Percentiles rank a stretch among this genome's conserved stretches.
These are phyloP conservation scores for Slavum lentiscoides DNA, from an alignment of 2,888 invertebrate genomes.

Conservation along the genomic window DNA sequence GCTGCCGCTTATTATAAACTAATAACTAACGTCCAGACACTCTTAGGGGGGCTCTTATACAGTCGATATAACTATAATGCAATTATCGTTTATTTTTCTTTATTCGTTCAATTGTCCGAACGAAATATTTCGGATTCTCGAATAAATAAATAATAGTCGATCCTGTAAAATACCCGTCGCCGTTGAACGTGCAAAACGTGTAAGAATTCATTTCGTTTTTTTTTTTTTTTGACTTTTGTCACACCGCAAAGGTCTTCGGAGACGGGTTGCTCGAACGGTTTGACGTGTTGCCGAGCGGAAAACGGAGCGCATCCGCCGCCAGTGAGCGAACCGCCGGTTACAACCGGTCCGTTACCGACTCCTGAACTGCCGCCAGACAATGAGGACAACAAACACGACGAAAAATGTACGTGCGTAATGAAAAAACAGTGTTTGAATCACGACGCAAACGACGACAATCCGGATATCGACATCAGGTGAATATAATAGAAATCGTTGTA, in stretches of 20 bases:
- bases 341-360: background rate
- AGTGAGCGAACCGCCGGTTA: background rate
- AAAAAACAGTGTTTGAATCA: background rate
- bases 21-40: too few species aligned
- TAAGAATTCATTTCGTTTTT: too few species aligned
- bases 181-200: too few species aligned
- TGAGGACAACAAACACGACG: background rate
- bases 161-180: too few species aligned
- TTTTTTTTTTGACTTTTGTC: too few species aligned
- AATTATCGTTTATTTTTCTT: too few species aligned
- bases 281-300: background rate
- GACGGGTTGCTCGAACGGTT: background rate
- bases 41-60: too few species aligned
- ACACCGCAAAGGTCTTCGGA: background rate
- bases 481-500: background rate
- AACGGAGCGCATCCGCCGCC: background rate
- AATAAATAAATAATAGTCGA: too few species aligned
- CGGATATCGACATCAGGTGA: background rate
- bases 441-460: background rate
- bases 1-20: too few species aligned
- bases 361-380: background rate
- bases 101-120: too few species aligned
- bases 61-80: too few species aligned
- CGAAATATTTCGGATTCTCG: too few species aligned
- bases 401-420: conserved; percentile 7